A percentile compares a stretch with the other conserved stretches of the same genome.
phyloP scores from a whole-genome alignment of 2,888 invertebrate genomes.

The Raillietiella orientalis region DNA sequence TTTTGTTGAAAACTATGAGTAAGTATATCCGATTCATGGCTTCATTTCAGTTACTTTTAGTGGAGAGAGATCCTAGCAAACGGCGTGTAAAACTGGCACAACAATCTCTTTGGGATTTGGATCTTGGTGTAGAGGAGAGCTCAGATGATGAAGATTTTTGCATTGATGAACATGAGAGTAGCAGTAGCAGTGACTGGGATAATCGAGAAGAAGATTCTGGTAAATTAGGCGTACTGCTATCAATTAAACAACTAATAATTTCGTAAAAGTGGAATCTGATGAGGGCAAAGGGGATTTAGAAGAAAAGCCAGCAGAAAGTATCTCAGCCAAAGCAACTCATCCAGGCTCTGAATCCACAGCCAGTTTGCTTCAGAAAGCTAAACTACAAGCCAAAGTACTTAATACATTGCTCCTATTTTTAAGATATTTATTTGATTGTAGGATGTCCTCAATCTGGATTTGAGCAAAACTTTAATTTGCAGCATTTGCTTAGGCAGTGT shows the following conservation, averaged over 20 bases:
- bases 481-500: constrained; percentile 72
- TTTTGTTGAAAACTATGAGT: constrained; percentile 5
- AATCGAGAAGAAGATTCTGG: constrained; percentile 25
- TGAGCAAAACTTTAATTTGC: constrained; percentile 49
- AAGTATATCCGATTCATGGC: constrained; percentile 1
- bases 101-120: constrained; percentile 30
- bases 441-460: too few species aligned
- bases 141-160: constrained; percentile 84
- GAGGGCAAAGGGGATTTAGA: too few species aligned
- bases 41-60: constrained; percentile 8
- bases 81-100: constrained; percentile 44
- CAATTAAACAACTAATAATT: too few species aligned
- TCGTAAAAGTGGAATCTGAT: too few species aligned
- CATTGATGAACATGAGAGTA: constrained; percentile 46
- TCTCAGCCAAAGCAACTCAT: too few species aligned
- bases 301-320: too few species aligned
- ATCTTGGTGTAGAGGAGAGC: constrained; percentile 60
- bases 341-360: too few species aligned
- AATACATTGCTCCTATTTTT: too few species aligned
- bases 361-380: too few species aligned
- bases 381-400: too few species aligned
- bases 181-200: constrained; percentile 40
- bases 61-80: constrained; percentile 40
- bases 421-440: too few species aligned
- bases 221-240: constrained; percentile 6